Conservation (phyloP, 2,888 invertebrate species). For the Drosophila mimica region DNA sequence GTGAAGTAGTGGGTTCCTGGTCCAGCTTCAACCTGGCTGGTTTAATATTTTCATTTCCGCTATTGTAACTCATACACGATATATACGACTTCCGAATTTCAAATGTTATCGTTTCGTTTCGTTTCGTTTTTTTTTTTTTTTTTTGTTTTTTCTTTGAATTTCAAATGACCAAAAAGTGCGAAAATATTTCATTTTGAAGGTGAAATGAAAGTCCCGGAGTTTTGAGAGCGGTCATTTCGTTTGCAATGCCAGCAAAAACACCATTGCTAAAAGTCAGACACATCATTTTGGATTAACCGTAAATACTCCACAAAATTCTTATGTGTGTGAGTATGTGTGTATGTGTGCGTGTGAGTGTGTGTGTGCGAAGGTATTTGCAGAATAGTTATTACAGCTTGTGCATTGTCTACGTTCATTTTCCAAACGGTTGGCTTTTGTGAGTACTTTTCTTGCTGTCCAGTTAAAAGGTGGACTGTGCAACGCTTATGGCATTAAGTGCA, state of each 20-base stretch:
- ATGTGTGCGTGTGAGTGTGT: not conserved
- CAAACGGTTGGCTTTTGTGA: constrained; percentile 67
- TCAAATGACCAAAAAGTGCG: constrained; percentile 36
- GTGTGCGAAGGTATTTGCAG: constrained; percentile 36
- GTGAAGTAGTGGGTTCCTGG: not conserved
- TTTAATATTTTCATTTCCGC: constrained; percentile 79
- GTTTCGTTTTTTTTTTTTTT: constrained; percentile 15
- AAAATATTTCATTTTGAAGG: constrained; percentile 61
- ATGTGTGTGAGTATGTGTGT: constrained; percentile 7
- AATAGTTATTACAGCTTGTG: constrained; percentile 47
- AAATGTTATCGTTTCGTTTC: constrained; percentile 4
- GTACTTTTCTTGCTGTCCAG: constrained; percentile 34
- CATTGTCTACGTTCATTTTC: constrained; percentile 72
- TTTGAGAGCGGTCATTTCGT: constrained; percentile 63
- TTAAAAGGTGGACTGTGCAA: constrained; percentile 37
- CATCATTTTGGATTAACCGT: constrained; percentile 74
- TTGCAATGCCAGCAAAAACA: constrained; percentile 42
- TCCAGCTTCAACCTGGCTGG: constrained; percentile 43
- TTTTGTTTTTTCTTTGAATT: constrained; percentile 28
- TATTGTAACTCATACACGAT: constrained; percentile 70
- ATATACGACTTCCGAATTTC: constrained; percentile 66
- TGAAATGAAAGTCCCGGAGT: constrained; percentile 68
- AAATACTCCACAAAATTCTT: constrained; percentile 60
- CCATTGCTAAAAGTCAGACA: constrained; percentile 65
- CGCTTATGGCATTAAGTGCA: constrained; percentile 62